Evolutionary conservation across 2,797 vertebrate species (phyloP), one percentile per base, ranked within the genome.

Genomic region (Pangasius macronema): DNA sequence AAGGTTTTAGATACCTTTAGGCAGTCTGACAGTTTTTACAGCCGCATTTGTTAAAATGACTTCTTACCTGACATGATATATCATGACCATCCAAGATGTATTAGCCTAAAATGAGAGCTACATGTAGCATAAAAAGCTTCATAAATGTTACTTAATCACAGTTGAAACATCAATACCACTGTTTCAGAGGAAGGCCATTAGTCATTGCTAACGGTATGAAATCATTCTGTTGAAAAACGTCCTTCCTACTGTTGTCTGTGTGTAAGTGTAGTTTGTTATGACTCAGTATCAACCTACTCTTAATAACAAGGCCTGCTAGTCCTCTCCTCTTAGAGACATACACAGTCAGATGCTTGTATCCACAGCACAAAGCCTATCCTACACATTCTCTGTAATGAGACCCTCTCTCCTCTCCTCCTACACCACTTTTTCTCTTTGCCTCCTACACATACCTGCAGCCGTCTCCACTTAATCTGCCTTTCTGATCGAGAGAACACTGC

Each of bases 401-500:
- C 67, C 72, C 53, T 87, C 67, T 84, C 68, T 87, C 76, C 46
- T 81, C 75, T 84, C 83, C 72, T 72, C 83, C 87, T 55, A 36
- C 75, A 63, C 33, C n/a, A 73, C 33, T 49, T 65, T 72, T 65
- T 79, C 81, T 86, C 82, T 68, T 49, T 9, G 5, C 85, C 75
- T 80, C 82, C 85, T 73, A 79, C 85, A 80, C 85, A 65, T 84
- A 86, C 82, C 85, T 84, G 85, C 70, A 81, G 75, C 83, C 68
- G 13, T 87, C 72, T 86, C 42, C 9, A 13, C 30, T 42, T 85
- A 33, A 88, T 82, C 83, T 76, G 33, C 68, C 46, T 55, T 82
- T 42, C 55, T 85, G 75, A 63, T 42, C 24, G 7, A 57, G 51
- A 36, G 14, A 59, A 6, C 53, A 18, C 13, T 42, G 33, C 22